Percentiles rank a stretch among this genome's conserved stretches.
These are phyloP conservation scores for Dynastes tityus DNA, from an alignment of 2,888 invertebrate species.

Conservation along the genomic window DNA sequence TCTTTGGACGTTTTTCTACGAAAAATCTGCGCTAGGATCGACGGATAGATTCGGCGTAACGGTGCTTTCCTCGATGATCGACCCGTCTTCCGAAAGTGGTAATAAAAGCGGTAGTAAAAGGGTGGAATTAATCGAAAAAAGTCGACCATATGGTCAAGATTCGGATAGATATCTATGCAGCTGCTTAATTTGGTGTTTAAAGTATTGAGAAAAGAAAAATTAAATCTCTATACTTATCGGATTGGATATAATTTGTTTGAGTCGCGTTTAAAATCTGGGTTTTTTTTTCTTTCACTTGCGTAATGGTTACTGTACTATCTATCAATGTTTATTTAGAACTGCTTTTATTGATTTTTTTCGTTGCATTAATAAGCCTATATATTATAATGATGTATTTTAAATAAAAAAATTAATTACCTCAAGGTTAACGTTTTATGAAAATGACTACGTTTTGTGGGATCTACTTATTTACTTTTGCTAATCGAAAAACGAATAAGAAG, in stretches of 20 bases:
- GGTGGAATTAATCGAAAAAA: constrained; percentile 44
- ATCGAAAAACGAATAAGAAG: too few species aligned
- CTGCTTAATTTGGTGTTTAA: constrained; percentile 54
- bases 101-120: constrained; percentile 49
- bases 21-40: constrained; percentile 50
- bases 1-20: constrained; percentile 50
- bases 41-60: constrained; percentile 48
- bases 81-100: constrained; percentile 25
- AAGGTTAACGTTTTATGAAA: too few species aligned
- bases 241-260: constrained; percentile 6
- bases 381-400: too few species aligned
- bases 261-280: constrained; percentile 25
- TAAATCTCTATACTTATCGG: constrained; percentile 52
- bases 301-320: too few species aligned
- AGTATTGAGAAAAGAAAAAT: constrained; percentile 50
- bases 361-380: too few species aligned
- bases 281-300: background rate
- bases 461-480: too few species aligned
- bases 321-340: background rate
- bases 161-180: constrained; percentile 49
- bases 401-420: too few species aligned
- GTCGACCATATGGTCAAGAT: constrained; percentile 56
- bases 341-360: too few species aligned
- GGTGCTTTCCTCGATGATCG: constrained; percentile 36
- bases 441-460: too few species aligned